Evolutionary conservation across 2,888 invertebrate species (phyloP), one percentile per base, ranked within the genome.

Genomic region (Mesoligia furuncula): DNA sequence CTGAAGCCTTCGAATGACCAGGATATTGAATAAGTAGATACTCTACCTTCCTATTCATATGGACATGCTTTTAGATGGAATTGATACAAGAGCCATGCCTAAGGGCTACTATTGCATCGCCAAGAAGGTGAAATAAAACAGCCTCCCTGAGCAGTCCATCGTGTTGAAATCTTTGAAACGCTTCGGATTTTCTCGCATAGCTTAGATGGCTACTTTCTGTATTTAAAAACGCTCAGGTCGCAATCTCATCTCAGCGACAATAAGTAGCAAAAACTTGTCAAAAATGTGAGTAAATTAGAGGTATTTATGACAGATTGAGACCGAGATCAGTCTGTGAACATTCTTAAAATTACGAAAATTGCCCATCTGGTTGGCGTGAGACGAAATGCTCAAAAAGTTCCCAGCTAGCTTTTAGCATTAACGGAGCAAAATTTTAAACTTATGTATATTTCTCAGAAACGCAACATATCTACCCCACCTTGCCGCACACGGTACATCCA

Each of bases 1-100:
- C 85, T 66, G 51, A 45, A 67, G 82, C 48, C 7, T 62, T 59
- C 31, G 59, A 72, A 62, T 61, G 57, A 76, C 62, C 68, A 85
- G 67, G 73, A 77, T 81, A 57, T 75, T 42, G 79, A 72, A 74
- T 77, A 68, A 67, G 51, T 42, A 65, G 51, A 31, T 24, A 31
- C 1, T 39, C 36, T 3, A 45, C 24, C 24, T 54, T 54, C 8
- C 36, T 61, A n/a, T 68, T 74, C 20, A 15, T 36, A 62, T n/a
- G 62, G 27, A 17, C 2, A 59, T 64, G 20, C 15, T 42, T 54
- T 51, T 36, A 17, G 13, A 17, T 20, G 2, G n/a, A 79, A 61
- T 74, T 36, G 11, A 24, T 45, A 15, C 31, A 42, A 20, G 24
- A 15, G 36, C 8, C 20, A 57, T 48, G 20, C 17, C 24, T 79